Base-by-base conservation (phyloP, 2,888 invertebrate genomes). In the Trichopoda pennipes region DNA sequence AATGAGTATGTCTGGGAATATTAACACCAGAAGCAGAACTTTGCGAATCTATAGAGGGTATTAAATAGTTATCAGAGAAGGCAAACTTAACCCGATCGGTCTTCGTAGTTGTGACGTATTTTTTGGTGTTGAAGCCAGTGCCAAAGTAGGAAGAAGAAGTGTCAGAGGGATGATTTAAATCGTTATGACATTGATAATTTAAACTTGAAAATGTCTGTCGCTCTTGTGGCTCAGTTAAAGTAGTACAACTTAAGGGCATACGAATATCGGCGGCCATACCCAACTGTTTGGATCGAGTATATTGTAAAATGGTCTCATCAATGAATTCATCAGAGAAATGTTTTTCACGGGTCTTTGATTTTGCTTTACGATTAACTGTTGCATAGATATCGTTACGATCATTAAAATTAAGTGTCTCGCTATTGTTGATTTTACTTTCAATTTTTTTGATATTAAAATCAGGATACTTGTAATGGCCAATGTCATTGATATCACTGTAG, bases 301-400 rank as follows among this genome's bases (percentile, higher is more conserved):
- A 90, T 60, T 90, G 89, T 32, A 91, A 83, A 68, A 91, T 91
- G 1, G 88, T 87, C 80, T 91, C 89, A 86, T 91, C 91, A 75
- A 91, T 90, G 78, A 91, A 91, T 79, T 91, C 91, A 86, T 91
- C 90, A 66, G 91, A 91, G 58, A 91, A 88, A 79, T 91, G 91
- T 73, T 91, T 90, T 66, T 89, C 89, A 19, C 89, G 89, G 4
- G 87, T 87, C 85, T 91, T 91, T 0, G 90, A 90, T 81, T 91
- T 91, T 10, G 89, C 88, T 77, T 91, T 91, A 60, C 91, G 89
- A 87, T 91, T 91, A n/a, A 91, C 90, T 1, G 91, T 91, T 6
- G 91, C 91, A 85, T 91, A 91, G 17, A 91, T 90, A 76, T 91
- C 91, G 75, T 90, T 89, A 60, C 89, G 88, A 74, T 91, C 91